Percentiles rank a stretch among this genome's conserved stretches.
phyloP scores from a whole-genome alignment of 2,113 vertebrate genomes.

The Neopipo cinnamomea region DNA sequence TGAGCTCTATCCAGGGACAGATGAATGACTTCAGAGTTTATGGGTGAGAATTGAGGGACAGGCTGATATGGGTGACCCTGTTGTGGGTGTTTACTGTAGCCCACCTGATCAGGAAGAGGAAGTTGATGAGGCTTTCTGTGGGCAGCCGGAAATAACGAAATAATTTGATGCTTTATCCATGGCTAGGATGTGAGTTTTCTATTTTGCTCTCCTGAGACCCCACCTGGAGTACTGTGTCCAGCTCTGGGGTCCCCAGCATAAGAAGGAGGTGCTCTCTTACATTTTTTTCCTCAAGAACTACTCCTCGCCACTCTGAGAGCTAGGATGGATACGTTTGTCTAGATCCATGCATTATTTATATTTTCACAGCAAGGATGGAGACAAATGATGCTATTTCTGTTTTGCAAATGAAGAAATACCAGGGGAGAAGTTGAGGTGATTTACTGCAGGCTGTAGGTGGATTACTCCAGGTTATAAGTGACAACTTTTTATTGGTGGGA shows the following conservation, averaged over 20 bases:
- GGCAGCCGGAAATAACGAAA: background rate
- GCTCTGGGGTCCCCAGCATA: background rate
- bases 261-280: background rate
- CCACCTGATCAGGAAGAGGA: background rate
- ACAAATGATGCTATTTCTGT: background rate
- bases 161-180: background rate
- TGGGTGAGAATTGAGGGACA: background rate
- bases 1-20: background rate
- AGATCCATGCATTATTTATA: background rate
- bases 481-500: background rate
- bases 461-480: background rate
- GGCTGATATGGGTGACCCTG: background rate
- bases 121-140: background rate
- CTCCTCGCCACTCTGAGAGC: background rate
- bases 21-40: background rate
- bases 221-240: background rate
- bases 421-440: background rate
- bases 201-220: background rate
- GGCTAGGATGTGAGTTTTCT: background rate
- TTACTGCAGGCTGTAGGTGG: background rate
- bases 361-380: background rate
- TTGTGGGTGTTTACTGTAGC: background rate
- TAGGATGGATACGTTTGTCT: background rate
- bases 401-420: background rate
- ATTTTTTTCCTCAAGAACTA: background rate